phyloP scores from a whole-genome alignment of 2,888 invertebrate species.

The Lycocerus yunnanus region DNA sequence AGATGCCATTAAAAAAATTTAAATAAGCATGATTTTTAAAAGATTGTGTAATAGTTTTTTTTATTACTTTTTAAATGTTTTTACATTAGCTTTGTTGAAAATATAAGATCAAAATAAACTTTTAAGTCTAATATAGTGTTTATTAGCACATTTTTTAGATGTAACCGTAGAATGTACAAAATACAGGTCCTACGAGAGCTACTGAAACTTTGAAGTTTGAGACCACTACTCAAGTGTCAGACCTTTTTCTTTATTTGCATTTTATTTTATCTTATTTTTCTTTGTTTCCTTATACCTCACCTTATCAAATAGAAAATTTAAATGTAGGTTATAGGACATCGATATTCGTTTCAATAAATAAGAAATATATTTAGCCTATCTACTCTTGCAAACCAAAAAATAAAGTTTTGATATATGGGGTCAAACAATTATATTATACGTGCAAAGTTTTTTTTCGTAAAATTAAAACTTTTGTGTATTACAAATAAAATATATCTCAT shows the following conservation, averaged over 20 bases:
- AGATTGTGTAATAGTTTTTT: too few relatives aligned
- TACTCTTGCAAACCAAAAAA: neutral
- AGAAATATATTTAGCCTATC: neutral
- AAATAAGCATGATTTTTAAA: too few relatives aligned
- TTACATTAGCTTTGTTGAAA: neutral
- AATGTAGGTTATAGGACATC: neutral
- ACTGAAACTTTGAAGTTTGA: neutral
- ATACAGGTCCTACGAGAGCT: neutral
- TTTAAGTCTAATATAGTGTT: neutral
- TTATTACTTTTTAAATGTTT: neutral
- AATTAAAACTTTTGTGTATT: neutral
- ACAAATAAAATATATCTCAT: too few relatives aligned
- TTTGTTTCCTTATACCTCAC: neutral
- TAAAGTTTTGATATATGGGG: neutral
- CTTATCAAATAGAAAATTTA: neutral
- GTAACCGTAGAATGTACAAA: neutral
- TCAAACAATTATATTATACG: neutral
- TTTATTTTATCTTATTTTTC: neutral
- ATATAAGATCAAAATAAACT: neutral
- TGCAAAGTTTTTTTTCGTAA: neutral
- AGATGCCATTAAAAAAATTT: too few relatives aligned
- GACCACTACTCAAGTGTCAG: slow-evolving; percentile 2
- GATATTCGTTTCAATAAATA: neutral
- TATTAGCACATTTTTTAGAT: neutral
- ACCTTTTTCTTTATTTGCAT: neutral